phyloP scores from a whole-genome alignment of 2,888 invertebrate species.

The Hedya salicella region DNA sequence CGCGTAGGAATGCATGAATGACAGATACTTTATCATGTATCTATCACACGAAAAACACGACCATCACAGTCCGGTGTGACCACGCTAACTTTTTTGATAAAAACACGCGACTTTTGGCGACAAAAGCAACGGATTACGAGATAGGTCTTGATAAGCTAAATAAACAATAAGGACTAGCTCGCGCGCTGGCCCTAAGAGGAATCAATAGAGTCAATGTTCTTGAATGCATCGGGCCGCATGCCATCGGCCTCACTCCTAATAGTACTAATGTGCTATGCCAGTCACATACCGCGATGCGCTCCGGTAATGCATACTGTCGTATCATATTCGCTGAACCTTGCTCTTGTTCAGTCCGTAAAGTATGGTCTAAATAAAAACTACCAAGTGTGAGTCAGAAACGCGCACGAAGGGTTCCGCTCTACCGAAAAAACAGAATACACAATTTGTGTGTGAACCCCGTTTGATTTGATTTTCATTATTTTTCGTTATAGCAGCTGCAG shows the following conservation, averaged over 20 bases:
- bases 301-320: conserved; percentile 14
- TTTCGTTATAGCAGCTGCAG: no score
- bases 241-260: conserved; percentile 30
- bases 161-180: conserved; percentile 22
- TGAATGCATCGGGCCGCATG: conserved; percentile 30
- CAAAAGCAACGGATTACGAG: no score
- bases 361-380: not conserved
- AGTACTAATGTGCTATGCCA: conserved; percentile 11
- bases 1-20: no score
- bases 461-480: no score
- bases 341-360: conserved; percentile 16
- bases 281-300: conserved; percentile 22
- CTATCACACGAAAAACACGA: no score
- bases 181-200: conserved; percentile 8
- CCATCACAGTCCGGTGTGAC: no score
- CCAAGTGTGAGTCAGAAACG: no score
- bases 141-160: not conserved
- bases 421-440: no score
- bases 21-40: no score
- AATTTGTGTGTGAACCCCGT: no score
- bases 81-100: no score
- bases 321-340: conserved; percentile 31
- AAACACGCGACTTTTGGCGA: no score
- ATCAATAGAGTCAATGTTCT: conserved; percentile 41
- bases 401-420: conserved; percentile 8